These are phyloP conservation scores for Leptonema lineaticorne DNA, from an alignment of 1,140 invertebrate species.

Conservation along the genomic window DNA sequence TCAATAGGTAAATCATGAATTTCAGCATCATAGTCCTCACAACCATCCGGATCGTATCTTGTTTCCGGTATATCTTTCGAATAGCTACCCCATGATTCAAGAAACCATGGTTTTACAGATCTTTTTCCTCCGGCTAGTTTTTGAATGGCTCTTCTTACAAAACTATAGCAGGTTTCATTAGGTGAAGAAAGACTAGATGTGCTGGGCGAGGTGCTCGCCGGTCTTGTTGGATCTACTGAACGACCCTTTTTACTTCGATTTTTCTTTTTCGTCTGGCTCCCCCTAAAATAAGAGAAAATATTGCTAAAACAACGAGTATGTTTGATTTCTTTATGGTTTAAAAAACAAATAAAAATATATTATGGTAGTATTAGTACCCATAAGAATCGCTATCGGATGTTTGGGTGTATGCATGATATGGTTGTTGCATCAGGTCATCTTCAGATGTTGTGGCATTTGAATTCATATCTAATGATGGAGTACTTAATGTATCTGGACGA, in stretches of 20 bases:
- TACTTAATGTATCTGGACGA: constrained; percentile 65
- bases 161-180: constrained; percentile 92
- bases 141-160: constrained; percentile 84
- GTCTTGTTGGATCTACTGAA: constrained; percentile 50
- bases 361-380: constrained; percentile 38
- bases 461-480: constrained; percentile 66
- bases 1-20: constrained; percentile 84
- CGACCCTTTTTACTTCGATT: constrained; percentile 54
- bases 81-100: constrained; percentile 72
- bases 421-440: constrained; percentile 54
- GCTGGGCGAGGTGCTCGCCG: constrained; percentile 67
- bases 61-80: constrained; percentile 56
- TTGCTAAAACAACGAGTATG: background rate
- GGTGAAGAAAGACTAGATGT: constrained; percentile 85
- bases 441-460: constrained; percentile 62
- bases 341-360: background rate
- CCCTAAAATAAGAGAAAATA: constrained; percentile 42
- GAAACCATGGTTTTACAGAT: constrained; percentile 70
- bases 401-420: constrained; percentile 68
- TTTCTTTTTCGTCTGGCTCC: constrained; percentile 50
- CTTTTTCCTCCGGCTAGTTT: constrained; percentile 75
- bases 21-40: constrained; percentile 61
- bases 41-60: constrained; percentile 57
- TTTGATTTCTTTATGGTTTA: background rate
- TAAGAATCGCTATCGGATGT: constrained; percentile 61